Evolutionary conservation across 2,888 invertebrate genomes (phyloP).

Genomic region (Elegia similella): DNA sequence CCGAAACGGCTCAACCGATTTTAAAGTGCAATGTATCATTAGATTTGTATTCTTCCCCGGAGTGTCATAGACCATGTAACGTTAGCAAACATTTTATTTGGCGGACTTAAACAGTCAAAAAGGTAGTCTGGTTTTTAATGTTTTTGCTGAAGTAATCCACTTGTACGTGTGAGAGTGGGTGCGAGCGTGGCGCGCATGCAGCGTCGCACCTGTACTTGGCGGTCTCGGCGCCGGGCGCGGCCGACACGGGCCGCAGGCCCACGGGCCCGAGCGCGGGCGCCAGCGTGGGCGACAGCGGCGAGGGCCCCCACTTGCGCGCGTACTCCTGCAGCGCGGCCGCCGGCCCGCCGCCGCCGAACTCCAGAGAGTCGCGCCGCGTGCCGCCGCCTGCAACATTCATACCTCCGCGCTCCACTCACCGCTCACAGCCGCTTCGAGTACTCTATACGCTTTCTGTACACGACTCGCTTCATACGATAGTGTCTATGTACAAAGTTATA

Average conservation of each 20-base stretch:
- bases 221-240: conserved; percentile 95
- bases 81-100: too few relatives aligned
- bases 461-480: conserved; percentile 20
- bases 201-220: conserved; percentile 83
- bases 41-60: too few relatives aligned
- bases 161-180: conserved; percentile 9
- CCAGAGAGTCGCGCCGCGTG: conserved; percentile 79
- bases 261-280: conserved; percentile 84
- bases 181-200: conserved; percentile 18
- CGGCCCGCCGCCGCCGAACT: conserved; percentile 75
- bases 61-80: too few relatives aligned
- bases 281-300: conserved; percentile 87
- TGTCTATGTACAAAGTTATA: conserved; percentile 35
- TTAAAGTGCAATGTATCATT: too few relatives aligned
- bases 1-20: too few relatives aligned
- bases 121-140: too few relatives aligned
- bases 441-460: conserved; percentile 32
- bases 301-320: conserved; percentile 82
- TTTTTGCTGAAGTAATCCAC: not conserved
- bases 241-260: conserved; percentile 82
- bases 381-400: conserved; percentile 61
- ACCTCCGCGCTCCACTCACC: conserved; percentile 48
- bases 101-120: too few relatives aligned
- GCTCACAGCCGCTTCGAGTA: conserved; percentile 28
- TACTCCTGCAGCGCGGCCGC: conserved; percentile 73